A percentile compares a stretch with the other conserved stretches of the same genome.
Conservation (phyloP, 2,113 vertebrate genomes). For the Dinomys branickii region DNA sequence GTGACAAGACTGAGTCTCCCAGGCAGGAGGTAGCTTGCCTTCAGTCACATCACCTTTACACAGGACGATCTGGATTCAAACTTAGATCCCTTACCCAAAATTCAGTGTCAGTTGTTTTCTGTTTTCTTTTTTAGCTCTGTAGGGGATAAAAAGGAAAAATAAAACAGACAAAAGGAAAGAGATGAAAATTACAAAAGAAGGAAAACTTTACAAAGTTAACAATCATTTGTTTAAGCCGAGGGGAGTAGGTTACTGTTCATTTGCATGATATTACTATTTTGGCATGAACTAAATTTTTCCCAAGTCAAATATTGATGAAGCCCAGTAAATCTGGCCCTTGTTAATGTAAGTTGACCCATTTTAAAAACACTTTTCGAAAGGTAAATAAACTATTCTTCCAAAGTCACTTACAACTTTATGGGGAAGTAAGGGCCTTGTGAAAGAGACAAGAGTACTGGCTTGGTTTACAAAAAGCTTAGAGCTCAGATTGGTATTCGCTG, state of each 20-base stretch:
- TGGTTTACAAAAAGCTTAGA: slow-evolving; percentile 47
- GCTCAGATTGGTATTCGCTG: background rate
- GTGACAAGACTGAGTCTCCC: background rate
- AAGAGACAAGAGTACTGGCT: slow-evolving; percentile 16
- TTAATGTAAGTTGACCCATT: slow-evolving; percentile 25
- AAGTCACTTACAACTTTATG: slow-evolving; percentile 37
- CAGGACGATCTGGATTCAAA: background rate
- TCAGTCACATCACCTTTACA: background rate
- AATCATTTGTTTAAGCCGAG: slow-evolving; percentile 38
- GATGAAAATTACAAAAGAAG: slow-evolving; percentile 31
- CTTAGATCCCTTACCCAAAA: background rate
- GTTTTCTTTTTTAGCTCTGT: background rate
- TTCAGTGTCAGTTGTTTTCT: background rate
- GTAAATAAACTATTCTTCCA: slow-evolving; percentile 36
- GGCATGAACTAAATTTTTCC: slow-evolving; percentile 1
- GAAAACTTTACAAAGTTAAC: slow-evolving; percentile 29
- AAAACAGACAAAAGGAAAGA: slow-evolving; percentile 29
- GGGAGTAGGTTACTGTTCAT: slow-evolving; percentile 57
- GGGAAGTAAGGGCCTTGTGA: background rate
- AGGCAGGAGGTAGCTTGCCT: background rate
- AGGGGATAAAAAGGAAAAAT: slow-evolving; percentile 16
- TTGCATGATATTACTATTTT: slow-evolving; percentile 64
- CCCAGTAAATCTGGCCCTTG: slow-evolving; percentile 43
- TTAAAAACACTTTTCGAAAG: slow-evolving; percentile 4
- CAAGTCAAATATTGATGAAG: slow-evolving; percentile 60